Conservation (phyloP, 2,113 vertebrate species). For the Macrotis lagotis region DNA sequence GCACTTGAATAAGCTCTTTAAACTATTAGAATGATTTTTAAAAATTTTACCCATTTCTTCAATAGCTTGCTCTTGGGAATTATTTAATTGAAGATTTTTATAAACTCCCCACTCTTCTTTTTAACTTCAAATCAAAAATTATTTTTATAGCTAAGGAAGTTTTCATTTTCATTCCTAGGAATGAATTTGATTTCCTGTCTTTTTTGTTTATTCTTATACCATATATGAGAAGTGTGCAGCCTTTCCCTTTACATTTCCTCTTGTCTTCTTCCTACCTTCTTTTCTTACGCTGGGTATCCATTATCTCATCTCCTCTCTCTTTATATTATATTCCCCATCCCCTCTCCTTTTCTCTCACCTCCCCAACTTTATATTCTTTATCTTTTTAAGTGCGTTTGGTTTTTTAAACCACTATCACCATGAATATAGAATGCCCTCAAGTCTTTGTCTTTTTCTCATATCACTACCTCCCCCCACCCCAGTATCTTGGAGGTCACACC, state of each 20-base stretch:
- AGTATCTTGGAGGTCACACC: not conserved
- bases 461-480: not conserved
- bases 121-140: constrained; percentile 59
- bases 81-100: constrained; percentile 72
- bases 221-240: not conserved
- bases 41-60: constrained; percentile 58
- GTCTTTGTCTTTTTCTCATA: not conserved
- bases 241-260: not conserved
- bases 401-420: not conserved
- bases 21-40: constrained; percentile 69
- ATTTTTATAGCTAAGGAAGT: constrained; percentile 54
- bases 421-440: not conserved
- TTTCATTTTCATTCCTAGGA: constrained; percentile 55
- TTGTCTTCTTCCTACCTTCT: not conserved
- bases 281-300: not conserved
- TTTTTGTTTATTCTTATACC: not conserved
- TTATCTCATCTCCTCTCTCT: not conserved
- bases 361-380: not conserved
- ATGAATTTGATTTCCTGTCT: constrained; percentile 1
- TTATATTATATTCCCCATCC: not conserved
- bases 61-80: constrained; percentile 68
- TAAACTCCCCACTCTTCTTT: constrained; percentile 43
- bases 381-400: not conserved
- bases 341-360: not conserved
- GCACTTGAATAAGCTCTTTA: constrained; percentile 80